Evolutionary conservation across 2,888 invertebrate species (phyloP).

Genomic region (Heliconius ismenius): DNA sequence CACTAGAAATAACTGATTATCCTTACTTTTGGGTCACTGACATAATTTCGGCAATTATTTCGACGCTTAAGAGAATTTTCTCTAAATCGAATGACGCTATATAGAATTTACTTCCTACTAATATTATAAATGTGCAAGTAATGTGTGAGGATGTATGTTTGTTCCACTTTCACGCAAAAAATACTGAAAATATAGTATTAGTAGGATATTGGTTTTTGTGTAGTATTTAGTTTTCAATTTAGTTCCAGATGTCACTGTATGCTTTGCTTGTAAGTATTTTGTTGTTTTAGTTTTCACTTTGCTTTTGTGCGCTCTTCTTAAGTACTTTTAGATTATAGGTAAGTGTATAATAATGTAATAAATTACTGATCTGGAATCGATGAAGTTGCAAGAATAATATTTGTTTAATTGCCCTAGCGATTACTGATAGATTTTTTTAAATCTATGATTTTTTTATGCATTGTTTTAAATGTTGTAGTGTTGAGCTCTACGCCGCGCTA

Average conservation of each 20-base stretch:
- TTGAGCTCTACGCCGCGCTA: no score
- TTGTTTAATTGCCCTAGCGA: background rate
- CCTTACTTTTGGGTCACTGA: no score
- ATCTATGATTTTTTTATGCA: no score
- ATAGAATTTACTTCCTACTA: no score
- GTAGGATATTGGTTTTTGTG: background rate
- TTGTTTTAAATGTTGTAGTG: no score
- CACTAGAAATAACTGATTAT: no score
- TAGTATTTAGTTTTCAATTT: constrained; percentile 13
- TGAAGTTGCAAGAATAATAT: background rate
- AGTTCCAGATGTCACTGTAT: constrained; percentile 38
- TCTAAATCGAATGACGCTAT: no score
- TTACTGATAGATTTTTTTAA: background rate
- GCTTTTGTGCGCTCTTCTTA: constrained; percentile 34
- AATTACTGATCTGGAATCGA: background rate
- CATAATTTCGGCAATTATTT: no score
- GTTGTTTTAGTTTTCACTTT: constrained; percentile 38
- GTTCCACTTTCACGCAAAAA: no score
- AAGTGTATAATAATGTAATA: background rate
- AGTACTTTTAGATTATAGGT: background rate
- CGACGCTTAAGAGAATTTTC: no score
- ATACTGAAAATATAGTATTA: background rate
- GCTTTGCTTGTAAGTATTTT: constrained; percentile 66
- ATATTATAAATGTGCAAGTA: no score
- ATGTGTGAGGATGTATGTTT: no score